These are phyloP conservation scores for Apodemia mormo DNA, from an alignment of 2,888 invertebrate species.

Conservation along the genomic window DNA sequence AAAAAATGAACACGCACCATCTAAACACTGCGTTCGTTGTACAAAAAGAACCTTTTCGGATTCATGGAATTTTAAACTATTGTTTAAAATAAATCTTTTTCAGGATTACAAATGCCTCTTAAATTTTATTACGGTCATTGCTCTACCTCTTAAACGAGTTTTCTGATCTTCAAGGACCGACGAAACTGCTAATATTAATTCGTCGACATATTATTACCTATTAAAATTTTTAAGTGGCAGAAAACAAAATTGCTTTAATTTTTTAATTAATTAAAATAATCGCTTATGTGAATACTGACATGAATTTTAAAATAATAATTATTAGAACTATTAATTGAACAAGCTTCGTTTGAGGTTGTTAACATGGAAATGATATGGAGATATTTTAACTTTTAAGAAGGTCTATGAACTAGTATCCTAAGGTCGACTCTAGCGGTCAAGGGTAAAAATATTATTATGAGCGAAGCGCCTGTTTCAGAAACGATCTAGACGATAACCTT, in stretches of 20 bases:
- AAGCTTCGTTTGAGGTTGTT: background rate
- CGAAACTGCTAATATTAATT: constrained; percentile 43
- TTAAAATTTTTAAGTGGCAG: background rate
- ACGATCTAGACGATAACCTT: too few species aligned
- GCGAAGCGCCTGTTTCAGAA: too few species aligned
- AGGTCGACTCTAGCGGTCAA: background rate
- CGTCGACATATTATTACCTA: constrained; percentile 4
- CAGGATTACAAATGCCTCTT: constrained; percentile 22
- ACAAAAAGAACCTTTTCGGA: background rate
- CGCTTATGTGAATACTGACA: background rate
- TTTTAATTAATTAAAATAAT: background rate
- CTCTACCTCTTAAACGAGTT: constrained; percentile 45
- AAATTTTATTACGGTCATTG: constrained; percentile 37
- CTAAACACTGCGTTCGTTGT: constrained; percentile 1
- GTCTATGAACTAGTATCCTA: background rate
- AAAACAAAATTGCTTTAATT: background rate
- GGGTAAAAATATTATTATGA: too few species aligned
- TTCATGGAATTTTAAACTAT: constrained; percentile 1
- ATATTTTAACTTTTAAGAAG: background rate
- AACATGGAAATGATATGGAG: background rate
- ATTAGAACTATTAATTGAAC: background rate
- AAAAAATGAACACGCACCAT: constrained; percentile 6
- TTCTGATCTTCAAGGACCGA: constrained; percentile 58
- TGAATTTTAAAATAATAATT: background rate
- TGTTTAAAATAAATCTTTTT: constrained; percentile 10